These are phyloP conservation scores for Alethe diademata DNA, from an alignment of 2,113 vertebrate genomes.

Conservation along the genomic window DNA sequence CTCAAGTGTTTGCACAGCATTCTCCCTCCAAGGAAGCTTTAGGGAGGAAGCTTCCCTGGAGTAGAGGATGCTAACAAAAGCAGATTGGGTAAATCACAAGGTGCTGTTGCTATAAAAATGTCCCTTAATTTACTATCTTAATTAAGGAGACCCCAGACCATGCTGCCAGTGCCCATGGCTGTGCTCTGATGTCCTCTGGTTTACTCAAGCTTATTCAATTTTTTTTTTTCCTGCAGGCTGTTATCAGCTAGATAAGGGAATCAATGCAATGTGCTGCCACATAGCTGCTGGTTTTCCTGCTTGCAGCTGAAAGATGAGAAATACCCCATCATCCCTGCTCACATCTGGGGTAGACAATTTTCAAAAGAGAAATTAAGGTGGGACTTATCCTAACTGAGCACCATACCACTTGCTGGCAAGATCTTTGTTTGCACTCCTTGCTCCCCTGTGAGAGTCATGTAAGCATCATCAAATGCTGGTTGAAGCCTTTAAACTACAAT, in stretches of 20 bases:
- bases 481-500: neutral
- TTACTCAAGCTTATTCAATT: neutral
- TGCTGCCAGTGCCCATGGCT: fast-evolving
- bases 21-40: neutral
- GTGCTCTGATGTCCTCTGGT: neutral
- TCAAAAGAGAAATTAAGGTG: neutral
- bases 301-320: neutral
- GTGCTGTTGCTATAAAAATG: neutral
- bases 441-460: neutral
- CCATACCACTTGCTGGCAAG: neutral
- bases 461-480: neutral
- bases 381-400: neutral
- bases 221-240: neutral
- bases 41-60: neutral
- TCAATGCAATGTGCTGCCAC: neutral
- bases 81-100: neutral
- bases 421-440: neutral
- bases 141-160: neutral
- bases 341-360: neutral
- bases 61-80: neutral
- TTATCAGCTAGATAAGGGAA: neutral
- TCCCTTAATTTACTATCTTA: neutral
- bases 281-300: fast-evolving
- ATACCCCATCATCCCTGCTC: neutral
- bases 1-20: neutral